A percentile compares a stretch with the other conserved stretches of the same genome.
Evolutionary conservation across 1,140 invertebrate genomes (phyloP).

Genomic region (Physella acuta): DNA sequence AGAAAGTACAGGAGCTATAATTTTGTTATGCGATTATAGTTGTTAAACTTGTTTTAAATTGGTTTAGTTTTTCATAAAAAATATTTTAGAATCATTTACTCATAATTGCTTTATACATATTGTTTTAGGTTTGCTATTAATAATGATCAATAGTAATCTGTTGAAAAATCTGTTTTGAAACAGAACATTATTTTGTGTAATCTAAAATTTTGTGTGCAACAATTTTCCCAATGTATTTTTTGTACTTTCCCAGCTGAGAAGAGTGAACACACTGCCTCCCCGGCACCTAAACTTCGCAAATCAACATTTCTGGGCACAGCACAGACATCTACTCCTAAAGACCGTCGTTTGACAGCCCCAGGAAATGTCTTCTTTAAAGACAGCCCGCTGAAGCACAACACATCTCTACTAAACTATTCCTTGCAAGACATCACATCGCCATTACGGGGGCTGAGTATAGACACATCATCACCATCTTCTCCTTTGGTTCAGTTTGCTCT

Average conservation of each 20-base stretch:
- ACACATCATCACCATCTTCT: slow-evolving; percentile 3
- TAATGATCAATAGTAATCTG: too few species aligned
- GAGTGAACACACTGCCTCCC: background rate
- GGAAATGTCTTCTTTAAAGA: background rate
- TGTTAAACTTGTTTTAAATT: too few species aligned
- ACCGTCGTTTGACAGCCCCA: background rate
- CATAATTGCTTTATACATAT: too few species aligned
- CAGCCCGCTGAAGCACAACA: background rate
- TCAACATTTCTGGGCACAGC: background rate
- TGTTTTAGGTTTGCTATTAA: too few species aligned
- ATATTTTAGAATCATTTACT: too few species aligned
- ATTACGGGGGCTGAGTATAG: background rate
- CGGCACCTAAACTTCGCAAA: background rate
- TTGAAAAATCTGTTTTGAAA: too few species aligned
- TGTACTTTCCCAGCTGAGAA: background rate
- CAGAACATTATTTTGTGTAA: too few species aligned
- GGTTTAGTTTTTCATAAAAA: too few species aligned
- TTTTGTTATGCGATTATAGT: too few species aligned
- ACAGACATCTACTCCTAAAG: slow-evolving; percentile 16
- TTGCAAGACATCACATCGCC: slow-evolving; percentile 13
- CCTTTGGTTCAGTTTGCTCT: slow-evolving; percentile 14
- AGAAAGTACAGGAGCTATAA: too few species aligned
- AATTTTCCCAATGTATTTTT: background rate
- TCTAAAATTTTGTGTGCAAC: too few species aligned
- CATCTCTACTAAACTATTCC: background rate